phyloP scores from a whole-genome alignment of 2,113 vertebrate species.

The Sula dactylatra region DNA sequence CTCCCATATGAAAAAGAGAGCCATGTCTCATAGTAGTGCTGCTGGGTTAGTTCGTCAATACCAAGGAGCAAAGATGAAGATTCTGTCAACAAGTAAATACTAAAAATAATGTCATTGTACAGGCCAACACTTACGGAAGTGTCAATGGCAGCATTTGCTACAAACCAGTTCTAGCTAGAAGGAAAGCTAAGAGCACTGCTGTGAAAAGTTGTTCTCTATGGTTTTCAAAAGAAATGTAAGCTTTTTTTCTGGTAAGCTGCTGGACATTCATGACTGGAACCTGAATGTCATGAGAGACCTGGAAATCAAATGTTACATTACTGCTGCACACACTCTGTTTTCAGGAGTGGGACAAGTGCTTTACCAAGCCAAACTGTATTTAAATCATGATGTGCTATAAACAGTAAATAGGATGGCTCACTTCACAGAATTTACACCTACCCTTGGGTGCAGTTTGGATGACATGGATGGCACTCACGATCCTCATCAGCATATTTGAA shows the following conservation, averaged over 20 bases:
- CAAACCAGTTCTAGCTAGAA: background rate
- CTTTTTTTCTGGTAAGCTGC: background rate
- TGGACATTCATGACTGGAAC: background rate
- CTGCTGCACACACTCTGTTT: background rate
- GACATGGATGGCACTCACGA: slow-evolving; percentile 92
- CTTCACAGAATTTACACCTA: slow-evolving; percentile 63
- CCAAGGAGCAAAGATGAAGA: background rate
- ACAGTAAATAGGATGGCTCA: background rate
- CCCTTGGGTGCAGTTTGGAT: slow-evolving; percentile 96
- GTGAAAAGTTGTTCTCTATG: background rate
- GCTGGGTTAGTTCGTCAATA: background rate
- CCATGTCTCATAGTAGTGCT: background rate
- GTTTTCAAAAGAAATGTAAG: background rate
- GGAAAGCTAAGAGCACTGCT: background rate
- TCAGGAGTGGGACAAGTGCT: background rate
- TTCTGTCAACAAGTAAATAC: background rate
- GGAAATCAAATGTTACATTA: background rate
- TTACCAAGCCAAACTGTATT: background rate
- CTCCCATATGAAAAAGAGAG: background rate
- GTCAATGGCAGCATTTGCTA: background rate
- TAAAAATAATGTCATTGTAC: background rate
- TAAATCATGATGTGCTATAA: background rate
- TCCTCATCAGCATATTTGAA: slow-evolving; percentile 96
- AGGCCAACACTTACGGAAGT: background rate
- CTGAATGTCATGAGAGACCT: background rate